Evolutionary conservation across 2,888 invertebrate species (phyloP).

Genomic region (Dendrolimus pini): DNA sequence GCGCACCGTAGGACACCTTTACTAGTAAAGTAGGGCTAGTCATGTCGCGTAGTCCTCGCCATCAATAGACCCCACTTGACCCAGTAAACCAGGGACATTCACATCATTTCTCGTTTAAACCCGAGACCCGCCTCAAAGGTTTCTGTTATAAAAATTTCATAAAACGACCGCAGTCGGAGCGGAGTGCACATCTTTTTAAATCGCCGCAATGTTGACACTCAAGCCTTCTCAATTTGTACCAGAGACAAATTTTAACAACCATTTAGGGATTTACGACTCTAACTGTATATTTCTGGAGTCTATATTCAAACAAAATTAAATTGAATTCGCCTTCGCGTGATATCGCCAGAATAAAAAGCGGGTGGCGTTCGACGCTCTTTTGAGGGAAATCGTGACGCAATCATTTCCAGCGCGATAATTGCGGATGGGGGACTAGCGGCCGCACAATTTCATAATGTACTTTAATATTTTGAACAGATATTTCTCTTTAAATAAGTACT

Average conservation of each 20-base stretch:
- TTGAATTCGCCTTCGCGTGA: conserved; percentile 17
- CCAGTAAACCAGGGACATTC: conserved; percentile 52
- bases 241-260: conserved; percentile 17
- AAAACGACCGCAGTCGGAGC: conserved; percentile 34
- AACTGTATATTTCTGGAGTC: conserved; percentile 17
- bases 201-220: conserved; percentile 36
- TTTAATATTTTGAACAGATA: conserved; percentile 18
- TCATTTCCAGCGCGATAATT: conserved; percentile 42
- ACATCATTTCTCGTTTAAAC: conserved; percentile 49
- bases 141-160: conserved; percentile 50
- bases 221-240: conserved; percentile 20
- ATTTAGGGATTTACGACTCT: conserved; percentile 26
- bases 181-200: conserved; percentile 36
- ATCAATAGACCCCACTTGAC: conserved; percentile 57
- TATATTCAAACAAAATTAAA: conserved; percentile 12
- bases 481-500: conserved; percentile 8
- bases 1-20: conserved; percentile 26
- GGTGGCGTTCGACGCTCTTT: conserved; percentile 29
- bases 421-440: conserved; percentile 29
- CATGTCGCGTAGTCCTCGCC: conserved; percentile 34
- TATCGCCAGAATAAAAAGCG: conserved; percentile 27
- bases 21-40: conserved; percentile 32
- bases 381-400: conserved; percentile 33
- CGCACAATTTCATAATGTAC: conserved; percentile 28
- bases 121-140: conserved; percentile 46